Evolutionary conservation across 2,113 vertebrate genomes (phyloP).

Genomic region (Hucho hucho): DNA sequence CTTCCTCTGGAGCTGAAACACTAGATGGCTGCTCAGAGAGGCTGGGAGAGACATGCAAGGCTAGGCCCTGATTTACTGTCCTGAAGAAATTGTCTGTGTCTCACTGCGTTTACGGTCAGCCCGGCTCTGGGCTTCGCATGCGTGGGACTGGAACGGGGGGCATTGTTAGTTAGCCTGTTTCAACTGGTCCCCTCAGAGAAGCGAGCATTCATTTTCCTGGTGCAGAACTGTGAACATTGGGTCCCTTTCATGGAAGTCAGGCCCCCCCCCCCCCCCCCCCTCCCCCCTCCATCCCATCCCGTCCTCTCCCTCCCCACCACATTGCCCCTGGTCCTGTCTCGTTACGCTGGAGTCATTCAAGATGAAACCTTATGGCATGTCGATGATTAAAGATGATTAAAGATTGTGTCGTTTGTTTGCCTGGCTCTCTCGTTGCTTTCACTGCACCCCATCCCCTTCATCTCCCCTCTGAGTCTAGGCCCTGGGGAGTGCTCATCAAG

Average conservation of each 20-base stretch:
- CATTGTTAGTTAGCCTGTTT: not conserved
- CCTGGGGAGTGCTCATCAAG: slow-evolving; percentile 6
- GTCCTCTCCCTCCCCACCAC: not conserved
- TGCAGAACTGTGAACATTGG: slow-evolving; percentile 15
- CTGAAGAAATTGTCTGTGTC: not conserved
- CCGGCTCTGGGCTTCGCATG: not conserved
- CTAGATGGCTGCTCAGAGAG: slow-evolving; percentile 14
- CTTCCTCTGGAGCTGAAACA: slow-evolving; percentile 13
- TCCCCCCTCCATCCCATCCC: not conserved
- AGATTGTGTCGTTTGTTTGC: not conserved
- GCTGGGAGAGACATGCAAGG: too few relatives aligned
- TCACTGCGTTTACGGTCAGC: not conserved
- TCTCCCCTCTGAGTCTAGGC: not conserved
- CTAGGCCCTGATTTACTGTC: not conserved
- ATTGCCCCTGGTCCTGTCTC: not conserved
- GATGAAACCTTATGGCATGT: not conserved
- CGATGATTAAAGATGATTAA: not conserved
- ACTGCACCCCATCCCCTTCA: not conserved
- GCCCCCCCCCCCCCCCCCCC: too few relatives aligned
- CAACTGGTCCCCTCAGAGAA: slow-evolving; percentile 5
- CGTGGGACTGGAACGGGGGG: not conserved
- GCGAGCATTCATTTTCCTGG: slow-evolving; percentile 7
- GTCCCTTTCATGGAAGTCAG: not conserved
- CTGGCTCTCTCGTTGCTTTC: not conserved
- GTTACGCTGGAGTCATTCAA: not conserved